phyloP scores from a whole-genome alignment of 1,140 invertebrate species.

The Cotesia chilonis region DNA sequence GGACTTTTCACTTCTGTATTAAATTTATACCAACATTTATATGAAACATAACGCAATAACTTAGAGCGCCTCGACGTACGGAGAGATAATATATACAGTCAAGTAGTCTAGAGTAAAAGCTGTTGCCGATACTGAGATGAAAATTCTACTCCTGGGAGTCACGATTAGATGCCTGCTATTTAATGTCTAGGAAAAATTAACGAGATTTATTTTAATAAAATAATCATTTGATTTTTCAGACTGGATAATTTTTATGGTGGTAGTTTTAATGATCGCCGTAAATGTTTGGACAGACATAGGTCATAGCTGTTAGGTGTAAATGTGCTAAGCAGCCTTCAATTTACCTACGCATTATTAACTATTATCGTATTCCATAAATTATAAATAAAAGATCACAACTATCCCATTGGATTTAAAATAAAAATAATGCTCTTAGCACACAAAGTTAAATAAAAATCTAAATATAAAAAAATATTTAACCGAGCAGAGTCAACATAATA shows the following conservation, averaged over 20 bases:
- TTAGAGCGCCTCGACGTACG: not conserved
- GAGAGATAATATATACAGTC: not conserved
- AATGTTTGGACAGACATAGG: constrained; percentile 2
- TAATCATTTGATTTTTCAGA: too few species aligned
- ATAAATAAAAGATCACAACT: constrained; percentile 35
- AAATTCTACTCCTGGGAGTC: constrained; percentile 9
- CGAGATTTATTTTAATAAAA: constrained; percentile 15
- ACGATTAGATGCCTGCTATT: constrained; percentile 1
- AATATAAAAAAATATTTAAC: not conserved
- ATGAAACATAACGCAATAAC: constrained; percentile 29
- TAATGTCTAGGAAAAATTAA: not conserved
- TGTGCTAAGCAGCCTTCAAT: constrained; percentile 35
- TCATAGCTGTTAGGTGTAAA: constrained; percentile 36
- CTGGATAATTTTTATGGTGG: too few species aligned
- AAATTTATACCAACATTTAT: not conserved
- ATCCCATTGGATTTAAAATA: constrained; percentile 29
- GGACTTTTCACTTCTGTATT: not conserved
- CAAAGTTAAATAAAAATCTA: not conserved
- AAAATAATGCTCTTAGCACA: not conserved
- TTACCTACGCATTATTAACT: constrained; percentile 30
- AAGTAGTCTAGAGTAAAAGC: not conserved
- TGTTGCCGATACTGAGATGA: constrained; percentile 9
- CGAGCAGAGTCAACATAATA: not conserved
- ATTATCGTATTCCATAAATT: constrained; percentile 9
- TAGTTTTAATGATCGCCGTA: too few species aligned